Evolutionary conservation across 2,888 invertebrate genomes (phyloP).

Genomic region (Diarsia dahlii): DNA sequence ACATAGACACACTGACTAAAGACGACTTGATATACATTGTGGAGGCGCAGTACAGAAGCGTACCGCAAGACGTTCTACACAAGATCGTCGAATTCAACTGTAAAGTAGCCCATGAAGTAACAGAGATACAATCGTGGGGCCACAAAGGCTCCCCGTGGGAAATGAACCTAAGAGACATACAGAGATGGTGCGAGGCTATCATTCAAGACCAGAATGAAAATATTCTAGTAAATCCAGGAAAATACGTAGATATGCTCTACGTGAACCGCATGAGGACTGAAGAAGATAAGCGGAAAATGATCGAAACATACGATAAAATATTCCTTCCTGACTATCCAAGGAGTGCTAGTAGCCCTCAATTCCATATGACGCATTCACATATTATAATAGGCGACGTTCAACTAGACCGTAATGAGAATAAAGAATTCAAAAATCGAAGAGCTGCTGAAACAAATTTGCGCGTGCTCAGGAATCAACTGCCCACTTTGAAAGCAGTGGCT

Average conservation of each 20-base stretch:
- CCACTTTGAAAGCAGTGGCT: constrained; percentile 94
- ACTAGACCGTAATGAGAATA: constrained; percentile 83
- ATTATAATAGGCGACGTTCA: constrained; percentile 93
- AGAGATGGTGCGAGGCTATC: constrained; percentile 97
- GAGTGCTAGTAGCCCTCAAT: constrained; percentile 89
- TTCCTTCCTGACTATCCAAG: constrained; percentile 88
- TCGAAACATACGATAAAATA: constrained; percentile 84
- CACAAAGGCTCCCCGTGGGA: constrained; percentile 98
- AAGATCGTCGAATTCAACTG: constrained; percentile 96
- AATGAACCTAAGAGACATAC: constrained; percentile 98
- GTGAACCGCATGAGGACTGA: constrained; percentile 95
- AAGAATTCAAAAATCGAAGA: constrained; percentile 80
- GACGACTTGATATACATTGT: constrained; percentile 93
- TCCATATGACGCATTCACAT: constrained; percentile 90
- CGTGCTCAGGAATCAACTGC: constrained; percentile 91
- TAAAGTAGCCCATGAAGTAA: constrained; percentile 92
- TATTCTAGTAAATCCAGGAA: constrained; percentile 87
- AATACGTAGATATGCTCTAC: constrained; percentile 95
- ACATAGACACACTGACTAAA: constrained; percentile 91
- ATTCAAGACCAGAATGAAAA: constrained; percentile 81
- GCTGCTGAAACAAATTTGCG: constrained; percentile 83
- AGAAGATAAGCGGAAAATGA: constrained; percentile 94
- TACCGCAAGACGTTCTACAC: constrained; percentile 91
- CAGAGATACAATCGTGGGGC: constrained; percentile 93
- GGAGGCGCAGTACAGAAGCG: constrained; percentile 91